Conservation (phyloP, 2,797 vertebrate genomes). For the Phoebastria nigripes region DNA sequence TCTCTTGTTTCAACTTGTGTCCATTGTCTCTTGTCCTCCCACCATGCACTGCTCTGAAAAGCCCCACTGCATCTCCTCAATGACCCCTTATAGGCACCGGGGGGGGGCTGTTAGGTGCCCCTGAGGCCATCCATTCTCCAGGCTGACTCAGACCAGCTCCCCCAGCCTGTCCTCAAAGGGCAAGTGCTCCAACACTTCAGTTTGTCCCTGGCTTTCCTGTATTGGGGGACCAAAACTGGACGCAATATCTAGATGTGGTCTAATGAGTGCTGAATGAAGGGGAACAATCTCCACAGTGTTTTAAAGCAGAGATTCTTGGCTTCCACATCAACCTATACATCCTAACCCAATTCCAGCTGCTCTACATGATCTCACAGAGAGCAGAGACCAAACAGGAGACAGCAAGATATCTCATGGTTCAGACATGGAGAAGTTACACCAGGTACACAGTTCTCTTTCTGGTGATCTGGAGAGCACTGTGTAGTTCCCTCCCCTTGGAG, state of each 20-base stretch:
- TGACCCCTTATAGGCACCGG: background rate
- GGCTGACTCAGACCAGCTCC: background rate
- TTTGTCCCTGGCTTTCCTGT: background rate
- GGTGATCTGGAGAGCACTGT: background rate
- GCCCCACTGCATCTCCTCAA: background rate
- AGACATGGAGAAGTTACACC: background rate
- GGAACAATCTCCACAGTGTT: background rate
- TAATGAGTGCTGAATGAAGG: background rate
- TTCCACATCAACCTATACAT: background rate
- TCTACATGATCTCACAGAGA: background rate
- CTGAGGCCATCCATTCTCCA: background rate
- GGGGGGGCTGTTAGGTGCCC: background rate
- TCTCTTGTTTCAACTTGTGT: background rate
- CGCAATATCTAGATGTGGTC: background rate
- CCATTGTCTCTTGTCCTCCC: background rate
- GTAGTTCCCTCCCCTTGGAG: background rate
- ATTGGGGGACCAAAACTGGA: background rate
- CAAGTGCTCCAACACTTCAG: background rate
- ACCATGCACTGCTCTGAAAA: background rate
- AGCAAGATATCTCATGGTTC: background rate
- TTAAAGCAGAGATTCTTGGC: background rate
- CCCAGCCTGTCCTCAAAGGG: background rate
- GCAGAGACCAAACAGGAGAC: background rate
- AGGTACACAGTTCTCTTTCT: background rate
- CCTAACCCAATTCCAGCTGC: background rate